Conservation (phyloP, 2,797 vertebrate species). For the Numenius phaeopus region DNA sequence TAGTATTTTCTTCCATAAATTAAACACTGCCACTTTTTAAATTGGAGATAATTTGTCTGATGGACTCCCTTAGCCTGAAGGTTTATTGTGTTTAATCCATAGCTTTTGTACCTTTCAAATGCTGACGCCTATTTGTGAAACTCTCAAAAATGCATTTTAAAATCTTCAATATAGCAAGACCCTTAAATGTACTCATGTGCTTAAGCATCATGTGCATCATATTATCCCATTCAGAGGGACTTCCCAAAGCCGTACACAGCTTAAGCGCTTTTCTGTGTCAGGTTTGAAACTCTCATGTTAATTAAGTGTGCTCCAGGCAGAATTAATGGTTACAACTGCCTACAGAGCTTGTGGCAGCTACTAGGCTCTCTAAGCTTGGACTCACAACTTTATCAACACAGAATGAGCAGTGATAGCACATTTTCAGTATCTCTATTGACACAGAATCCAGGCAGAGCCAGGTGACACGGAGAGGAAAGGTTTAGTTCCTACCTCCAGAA, state of each 20-base stretch:
- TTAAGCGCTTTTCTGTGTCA: neutral
- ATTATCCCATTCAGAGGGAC: neutral
- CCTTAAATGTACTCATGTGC: neutral
- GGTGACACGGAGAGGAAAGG: neutral
- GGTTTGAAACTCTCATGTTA: neutral
- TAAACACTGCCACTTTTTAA: neutral
- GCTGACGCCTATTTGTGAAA: neutral
- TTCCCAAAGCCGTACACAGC: neutral
- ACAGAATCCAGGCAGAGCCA: neutral
- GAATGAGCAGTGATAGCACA: neutral
- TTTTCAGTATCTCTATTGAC: neutral
- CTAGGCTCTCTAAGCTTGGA: neutral
- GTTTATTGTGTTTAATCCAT: neutral
- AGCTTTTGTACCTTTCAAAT: neutral
- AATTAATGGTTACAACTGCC: neutral
- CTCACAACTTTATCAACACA: neutral
- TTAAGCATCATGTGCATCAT: neutral
- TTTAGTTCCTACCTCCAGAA: neutral
- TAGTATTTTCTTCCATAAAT: neutral
- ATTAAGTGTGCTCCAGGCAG: neutral
- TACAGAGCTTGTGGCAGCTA: neutral
- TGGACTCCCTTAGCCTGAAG: neutral
- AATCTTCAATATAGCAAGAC: neutral
- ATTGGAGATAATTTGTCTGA: slow-evolving; percentile 1
- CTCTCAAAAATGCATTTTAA: neutral